Evolutionary conservation across 2,113 vertebrate species (phyloP).

Genomic region (Junco hyemalis): DNA sequence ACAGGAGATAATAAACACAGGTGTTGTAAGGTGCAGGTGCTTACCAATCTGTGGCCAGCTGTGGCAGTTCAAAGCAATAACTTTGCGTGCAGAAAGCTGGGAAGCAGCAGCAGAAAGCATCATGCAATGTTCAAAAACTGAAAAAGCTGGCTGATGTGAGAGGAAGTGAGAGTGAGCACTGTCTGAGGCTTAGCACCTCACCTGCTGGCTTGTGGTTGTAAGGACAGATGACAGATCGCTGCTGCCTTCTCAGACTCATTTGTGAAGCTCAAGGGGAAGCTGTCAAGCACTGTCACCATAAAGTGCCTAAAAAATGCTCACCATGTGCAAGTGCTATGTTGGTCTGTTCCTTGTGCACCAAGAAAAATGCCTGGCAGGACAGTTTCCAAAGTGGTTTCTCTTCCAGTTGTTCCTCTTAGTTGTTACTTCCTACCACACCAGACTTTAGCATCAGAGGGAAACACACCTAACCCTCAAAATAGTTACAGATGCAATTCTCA

Average conservation of each 20-base stretch:
- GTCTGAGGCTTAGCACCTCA: not conserved
- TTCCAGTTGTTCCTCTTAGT: not conserved
- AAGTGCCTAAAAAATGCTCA: not conserved
- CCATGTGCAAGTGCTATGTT: not conserved
- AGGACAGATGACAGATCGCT: not conserved
- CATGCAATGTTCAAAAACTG: not conserved
- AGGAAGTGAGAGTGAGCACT: not conserved
- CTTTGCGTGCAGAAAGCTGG: not conserved
- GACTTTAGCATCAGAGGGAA: not conserved
- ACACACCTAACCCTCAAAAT: not conserved
- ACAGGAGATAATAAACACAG: not conserved
- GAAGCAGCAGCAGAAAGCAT: accelerated
- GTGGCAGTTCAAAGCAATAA: not conserved
- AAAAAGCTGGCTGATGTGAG: not conserved
- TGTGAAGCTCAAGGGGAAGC: not conserved
- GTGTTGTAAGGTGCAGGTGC: not conserved
- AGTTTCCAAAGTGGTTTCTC: not conserved
- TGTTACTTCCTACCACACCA: not conserved
- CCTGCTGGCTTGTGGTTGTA: not conserved
- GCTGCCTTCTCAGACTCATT: not conserved
- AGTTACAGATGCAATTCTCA: not conserved
- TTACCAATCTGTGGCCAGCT: not conserved
- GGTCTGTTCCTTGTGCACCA: not conserved
- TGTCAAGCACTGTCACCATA: not conserved
- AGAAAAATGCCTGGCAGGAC: not conserved